phyloP scores from a whole-genome alignment of 2,797 vertebrate species.

The Champsocephalus esox region DNA sequence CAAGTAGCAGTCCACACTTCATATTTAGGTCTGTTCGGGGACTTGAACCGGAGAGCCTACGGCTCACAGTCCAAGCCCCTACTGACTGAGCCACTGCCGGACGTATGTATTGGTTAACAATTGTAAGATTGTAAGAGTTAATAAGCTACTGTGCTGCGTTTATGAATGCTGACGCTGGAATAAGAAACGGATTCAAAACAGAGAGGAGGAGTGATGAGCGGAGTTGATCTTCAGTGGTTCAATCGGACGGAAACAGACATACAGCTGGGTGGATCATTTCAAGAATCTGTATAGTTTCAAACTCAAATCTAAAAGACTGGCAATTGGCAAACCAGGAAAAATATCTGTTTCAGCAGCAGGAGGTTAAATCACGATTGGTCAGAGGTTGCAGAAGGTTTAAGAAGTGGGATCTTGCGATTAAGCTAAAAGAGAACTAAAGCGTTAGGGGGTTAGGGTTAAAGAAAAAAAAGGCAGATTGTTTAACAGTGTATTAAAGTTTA shows the following conservation, averaged over 20 bases:
- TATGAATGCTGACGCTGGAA: conserved; percentile 26
- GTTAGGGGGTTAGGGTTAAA: neutral
- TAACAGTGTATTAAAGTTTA: conserved; percentile 1
- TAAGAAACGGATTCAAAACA: conserved; percentile 22
- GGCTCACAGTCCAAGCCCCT: too few relatives aligned
- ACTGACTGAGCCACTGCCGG: too few relatives aligned
- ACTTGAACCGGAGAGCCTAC: too few relatives aligned
- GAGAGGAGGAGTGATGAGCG: conserved; percentile 49
- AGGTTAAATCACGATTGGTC: neutral
- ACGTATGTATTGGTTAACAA: neutral
- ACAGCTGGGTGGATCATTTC: neutral
- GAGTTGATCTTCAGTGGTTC: neutral
- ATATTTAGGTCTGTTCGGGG: too few relatives aligned
- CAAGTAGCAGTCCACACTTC: too few relatives aligned
- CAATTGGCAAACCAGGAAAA: neutral
- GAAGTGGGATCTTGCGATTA: neutral
- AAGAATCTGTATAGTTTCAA: neutral
- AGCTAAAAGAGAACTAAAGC: neutral
- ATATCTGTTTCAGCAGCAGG: neutral
- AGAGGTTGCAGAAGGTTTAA: neutral
- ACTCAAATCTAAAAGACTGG: neutral
- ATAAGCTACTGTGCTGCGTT: conserved; percentile 14
- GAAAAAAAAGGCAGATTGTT: neutral
- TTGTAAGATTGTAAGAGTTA: neutral
- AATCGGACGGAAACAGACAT: neutral